Evolutionary conservation across 2,888 invertebrate species (phyloP), one percentile per base, ranked within the genome.

Genomic region (Eudasyphora cyanicolor): DNA sequence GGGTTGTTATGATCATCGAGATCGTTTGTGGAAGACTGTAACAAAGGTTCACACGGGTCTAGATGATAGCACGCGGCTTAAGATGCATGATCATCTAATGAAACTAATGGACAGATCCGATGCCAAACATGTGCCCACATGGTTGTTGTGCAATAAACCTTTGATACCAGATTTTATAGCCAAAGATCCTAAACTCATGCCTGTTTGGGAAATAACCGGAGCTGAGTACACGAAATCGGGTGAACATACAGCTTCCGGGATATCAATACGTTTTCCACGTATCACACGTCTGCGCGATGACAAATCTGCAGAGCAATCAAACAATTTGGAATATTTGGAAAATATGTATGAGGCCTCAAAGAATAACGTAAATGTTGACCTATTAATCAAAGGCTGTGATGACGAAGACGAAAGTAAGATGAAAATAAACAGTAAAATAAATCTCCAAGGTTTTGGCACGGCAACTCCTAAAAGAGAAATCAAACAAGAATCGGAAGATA

Each of bases 151-250:
- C 80, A 97, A 95, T 85, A 96, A 96, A 89, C 94, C 95, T 0
- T 94, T 98, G 93, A 94, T 97, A 12, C 98, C 98, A 0, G 98
- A 98, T 93, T 98, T 97, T 90, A 94, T 98, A 0, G 97, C 97
- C 1, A 93, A 92, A 74, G 95, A 97, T 92, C 98, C 98, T 0
- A 95, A 96, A 90, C 93, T 94, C 29, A 96, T 97, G 91, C 98
- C 98, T 0, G 96, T 99, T 8, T 98, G 98, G 98, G 98, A 98
- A 93, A 97, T 98, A 80, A 97, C 97, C 0, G 94, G 96, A 0
- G 96, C 96, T 0, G 96, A 96, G 91, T 94, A 96, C 86, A 95
- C 96, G 1, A 95, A 95, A 90, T 95, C 96, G 2, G 95, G 95
- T 78, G 94, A 96, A 6, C 98, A 99, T 90, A 98, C 98, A 1